Base-by-base conservation (phyloP, 2,113 vertebrate genomes). In the Conger conger region DNA sequence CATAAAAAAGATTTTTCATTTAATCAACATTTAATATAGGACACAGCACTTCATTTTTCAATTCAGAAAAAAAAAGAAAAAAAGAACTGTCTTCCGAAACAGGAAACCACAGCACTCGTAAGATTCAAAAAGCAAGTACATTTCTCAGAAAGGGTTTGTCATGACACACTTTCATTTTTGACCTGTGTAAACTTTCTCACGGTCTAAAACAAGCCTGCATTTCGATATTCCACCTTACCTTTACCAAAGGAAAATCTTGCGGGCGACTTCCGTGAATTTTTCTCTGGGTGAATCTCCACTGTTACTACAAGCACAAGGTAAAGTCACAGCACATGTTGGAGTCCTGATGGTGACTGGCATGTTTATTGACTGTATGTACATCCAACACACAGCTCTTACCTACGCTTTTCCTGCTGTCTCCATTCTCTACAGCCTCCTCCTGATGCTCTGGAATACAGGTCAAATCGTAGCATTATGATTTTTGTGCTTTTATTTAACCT, bases 211-310 rank as follows among this genome's bases (percentile, higher is more conserved):
- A 17, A 13, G 0, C 27, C n/a, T 80, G 17, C 53, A 45, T 3
- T 4, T n/a, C 50, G 0, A 45, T 23, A 37, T 33, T 16, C 0
- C 4, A 73, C 89, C 86, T 7, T 92, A 96, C 95, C 86, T 94
- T 95, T 95, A 3, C 92, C 92, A 86, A 92, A 79, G 45, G 94
- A 93, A 82, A 93, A 88, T 83, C 95, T 95, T 89, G 94, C 95
- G 76, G 94, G 83, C 16, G 94, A 83, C 0, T 91, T 91, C 2
- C 89, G 93, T 54, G 91, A 87, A 38, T 88, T 68, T 0, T 94
- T 88, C 86, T 84, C 89, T 6, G 86, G 89, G 30, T 95, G 95
- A 60, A 96, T 88, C 85, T 95, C 94, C 83, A 95, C 94, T 0
- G 92, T 94, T 88, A 95, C 88, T 83, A 94, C 94, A 33, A 93